Base-by-base conservation (phyloP, 2,113 vertebrate species). In the Myiopsitta monachus region DNA sequence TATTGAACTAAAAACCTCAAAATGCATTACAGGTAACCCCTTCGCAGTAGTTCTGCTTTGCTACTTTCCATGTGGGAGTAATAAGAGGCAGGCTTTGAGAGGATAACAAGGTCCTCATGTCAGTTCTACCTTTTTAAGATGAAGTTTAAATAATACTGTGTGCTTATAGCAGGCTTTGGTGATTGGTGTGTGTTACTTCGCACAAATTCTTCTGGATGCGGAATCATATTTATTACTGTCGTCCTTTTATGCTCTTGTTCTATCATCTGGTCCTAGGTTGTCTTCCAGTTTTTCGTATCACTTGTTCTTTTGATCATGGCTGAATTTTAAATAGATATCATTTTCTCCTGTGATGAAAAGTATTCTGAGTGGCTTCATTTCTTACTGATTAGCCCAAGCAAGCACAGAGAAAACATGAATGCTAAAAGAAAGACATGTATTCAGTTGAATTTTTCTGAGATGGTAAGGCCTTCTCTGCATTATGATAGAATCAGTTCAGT, bases 241-340 rank as follows among this genome's bases (percentile, higher is more conserved):
- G 44, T 73, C 52, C 74, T 83, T 95, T 63, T 91, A 47, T 83
- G 83, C 69, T 92, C 76, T 92, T 13, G 0, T 86, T 95, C 79
- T 74, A 91, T 64, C 88, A 92, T 78, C 86, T 93, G 86, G 47
- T 92, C 77, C 61, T 74, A 95, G 44, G 69, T 88, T 90, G n/a
- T 10, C 11, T 84, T 96, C 59, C 73, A 81, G 18, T 26, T 84
- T 91, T 86, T 70, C 36, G 36, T 87, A 55, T 87, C 44, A 41
- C 47, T 95, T 67, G 36, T 68, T 70, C 51, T 86, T 96, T 94
- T 94, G 96, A 92, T 96, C 90, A 49, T 10, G 28, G 44, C 21
- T 88, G 95, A 81, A 88, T 94, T 95, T 96, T 94, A 94, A 83
- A n/a, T 75, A 94, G 72, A 66, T 24, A 54, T 66, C 14, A 46